Evolutionary conservation across 2,797 vertebrate species (phyloP).

Genomic region (Catharus ustulatus): DNA sequence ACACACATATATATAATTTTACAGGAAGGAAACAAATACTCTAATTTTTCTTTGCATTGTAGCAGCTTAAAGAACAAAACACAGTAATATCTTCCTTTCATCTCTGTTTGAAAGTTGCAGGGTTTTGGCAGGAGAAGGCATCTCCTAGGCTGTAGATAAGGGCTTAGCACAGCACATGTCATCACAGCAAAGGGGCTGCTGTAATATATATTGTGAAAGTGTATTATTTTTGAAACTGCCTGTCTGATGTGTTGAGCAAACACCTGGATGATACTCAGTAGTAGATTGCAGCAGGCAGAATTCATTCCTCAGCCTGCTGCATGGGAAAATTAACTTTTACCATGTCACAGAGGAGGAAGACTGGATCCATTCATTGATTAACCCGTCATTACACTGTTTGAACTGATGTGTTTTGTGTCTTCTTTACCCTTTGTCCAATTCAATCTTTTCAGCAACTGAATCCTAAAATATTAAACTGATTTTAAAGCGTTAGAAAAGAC

Average conservation of each 20-base stretch:
- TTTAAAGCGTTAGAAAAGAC: neutral
- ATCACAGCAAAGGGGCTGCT: neutral
- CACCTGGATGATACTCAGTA: neutral
- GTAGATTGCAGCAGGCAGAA: neutral
- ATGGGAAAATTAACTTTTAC: neutral
- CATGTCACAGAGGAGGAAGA: neutral
- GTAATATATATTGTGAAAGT: neutral
- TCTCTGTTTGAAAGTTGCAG: neutral
- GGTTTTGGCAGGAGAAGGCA: neutral
- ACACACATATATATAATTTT: neutral
- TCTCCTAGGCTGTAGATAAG: neutral
- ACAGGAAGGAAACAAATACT: constrained; percentile 2
- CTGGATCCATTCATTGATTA: neutral
- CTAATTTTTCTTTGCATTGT: neutral
- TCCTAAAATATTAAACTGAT: constrained; percentile 6
- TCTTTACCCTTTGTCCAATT: neutral
- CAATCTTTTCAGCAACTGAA: neutral
- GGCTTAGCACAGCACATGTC: neutral
- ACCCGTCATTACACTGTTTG: neutral
- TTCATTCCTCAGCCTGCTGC: constrained; percentile 7
- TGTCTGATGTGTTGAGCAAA: constrained; percentile 11
- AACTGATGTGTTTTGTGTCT: neutral
- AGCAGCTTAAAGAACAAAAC: constrained; percentile 4
- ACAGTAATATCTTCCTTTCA: neutral
- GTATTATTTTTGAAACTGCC: constrained; percentile 16